Conservation (phyloP, 2,797 vertebrate genomes). For the Mus spretus region DNA sequence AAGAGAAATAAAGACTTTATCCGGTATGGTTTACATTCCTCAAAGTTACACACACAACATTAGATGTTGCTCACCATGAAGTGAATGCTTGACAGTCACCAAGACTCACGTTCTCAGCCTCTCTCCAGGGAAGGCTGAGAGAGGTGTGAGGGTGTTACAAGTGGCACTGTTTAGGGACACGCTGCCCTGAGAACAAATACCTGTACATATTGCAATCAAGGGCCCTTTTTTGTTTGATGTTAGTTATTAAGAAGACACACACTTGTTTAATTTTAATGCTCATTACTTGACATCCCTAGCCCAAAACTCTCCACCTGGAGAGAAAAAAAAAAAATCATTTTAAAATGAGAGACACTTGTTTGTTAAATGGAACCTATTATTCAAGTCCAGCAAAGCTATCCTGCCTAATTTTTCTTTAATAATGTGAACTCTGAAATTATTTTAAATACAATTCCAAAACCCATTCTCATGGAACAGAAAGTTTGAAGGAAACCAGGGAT, state of each 20-base stretch:
- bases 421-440: slow-evolving; percentile 3
- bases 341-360: not conserved
- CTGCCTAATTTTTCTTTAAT: slow-evolving; percentile 21
- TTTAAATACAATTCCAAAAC: slow-evolving; percentile 49
- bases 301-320: slow-evolving; percentile 45
- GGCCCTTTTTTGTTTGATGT: not conserved
- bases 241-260: slow-evolving; percentile 40
- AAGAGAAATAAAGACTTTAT: slow-evolving; percentile 65
- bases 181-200: not conserved
- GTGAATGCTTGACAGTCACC: slow-evolving; percentile 37
- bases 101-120: not conserved
- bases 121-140: not conserved
- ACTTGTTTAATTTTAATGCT: slow-evolving; percentile 14
- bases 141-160: not conserved
- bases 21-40: slow-evolving; percentile 62
- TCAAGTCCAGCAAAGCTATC: not conserved
- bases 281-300: slow-evolving; percentile 39
- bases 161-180: slow-evolving; percentile 23
- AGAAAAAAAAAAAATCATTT: not conserved
- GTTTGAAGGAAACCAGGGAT: not conserved
- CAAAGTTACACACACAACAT: slow-evolving; percentile 44
- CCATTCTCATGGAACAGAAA: not conserved
- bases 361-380: slow-evolving; percentile 33
- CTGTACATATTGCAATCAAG: not conserved
- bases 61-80: not conserved